A percentile compares a stretch with the other conserved stretches of the same genome.
Evolutionary conservation across 64 coral and sea anemone species (phyloP).

Genomic region (Trachythela sp.): DNA sequence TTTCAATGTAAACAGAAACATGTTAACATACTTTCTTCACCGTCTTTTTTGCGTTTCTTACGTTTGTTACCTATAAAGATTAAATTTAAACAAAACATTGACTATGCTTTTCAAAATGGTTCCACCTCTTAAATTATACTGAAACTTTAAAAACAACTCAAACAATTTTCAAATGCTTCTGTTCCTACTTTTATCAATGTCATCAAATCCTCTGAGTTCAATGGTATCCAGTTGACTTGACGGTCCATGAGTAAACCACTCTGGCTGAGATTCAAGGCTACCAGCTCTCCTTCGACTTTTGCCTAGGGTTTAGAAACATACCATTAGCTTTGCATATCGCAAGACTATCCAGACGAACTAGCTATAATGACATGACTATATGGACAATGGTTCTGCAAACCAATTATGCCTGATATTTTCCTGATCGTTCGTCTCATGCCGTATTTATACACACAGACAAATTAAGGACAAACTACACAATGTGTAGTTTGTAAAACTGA

Average conservation of each 20-base stretch:
- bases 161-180: not conserved
- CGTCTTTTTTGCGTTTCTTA: not conserved
- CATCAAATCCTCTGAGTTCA: conserved; percentile 86
- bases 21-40: not conserved
- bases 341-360: too few relatives aligned
- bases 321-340: not conserved
- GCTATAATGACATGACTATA: too few relatives aligned
- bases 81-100: not conserved
- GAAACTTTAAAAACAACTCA: too few relatives aligned
- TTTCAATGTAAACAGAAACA: too few relatives aligned
- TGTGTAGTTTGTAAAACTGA: too few relatives aligned
- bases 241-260: conserved; percentile 86
- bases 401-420: too few relatives aligned
- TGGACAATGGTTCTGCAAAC: too few relatives aligned
- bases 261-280: conserved; percentile 59
- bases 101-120: not conserved
- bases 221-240: conserved; percentile 82
- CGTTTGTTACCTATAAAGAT: not conserved
- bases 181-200: conserved; percentile 22
- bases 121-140: too few relatives aligned
- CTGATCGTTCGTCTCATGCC: too few relatives aligned
- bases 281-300: conserved; percentile 34
- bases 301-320: conserved; percentile 30
- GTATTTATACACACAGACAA: too few relatives aligned
- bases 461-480: too few relatives aligned